Base-by-base conservation (phyloP, 1,140 invertebrate species). In the Spodoptera litura region DNA sequence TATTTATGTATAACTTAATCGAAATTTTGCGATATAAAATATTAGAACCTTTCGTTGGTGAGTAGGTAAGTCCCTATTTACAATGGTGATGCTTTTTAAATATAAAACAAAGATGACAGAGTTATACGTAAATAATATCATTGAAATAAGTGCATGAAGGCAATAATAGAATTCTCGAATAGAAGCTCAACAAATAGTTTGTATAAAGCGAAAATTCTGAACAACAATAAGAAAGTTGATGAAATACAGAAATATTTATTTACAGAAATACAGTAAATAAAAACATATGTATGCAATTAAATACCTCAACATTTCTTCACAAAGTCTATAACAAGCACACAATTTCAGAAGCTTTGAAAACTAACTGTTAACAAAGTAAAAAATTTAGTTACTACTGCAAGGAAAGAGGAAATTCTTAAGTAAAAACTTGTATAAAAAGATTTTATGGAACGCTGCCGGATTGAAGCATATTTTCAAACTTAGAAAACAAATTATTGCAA, bases 391-490 rank as follows among this genome's bases (percentile, higher is more conserved):
- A 71, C 52, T 38, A 71, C 52, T 38, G 68, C 27, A 56, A 38
- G 44, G 27, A 71, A 56, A 44, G 52, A 71, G 56, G 68, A 71
- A 71, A 71, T 71, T 71, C 52, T 71, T 15, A 15, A 71, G 27
- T 71, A 56, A 25, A 38, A 71, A 71, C 52, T 71, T 71, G 12
- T 71, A 35, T 70, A 53, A 38, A 56, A 71, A 71, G 27, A 71
- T 71, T 71, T 71, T 56, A 71, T 71, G 68, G 52, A 71, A 71
- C 52, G 52, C 52, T 71, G 38, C 52, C 27, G 56, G 68, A 71
- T 71, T 71, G 68, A 71, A 56, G 27, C 68, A 31, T 71, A 31
- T 56, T 71, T 38, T 38, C 2, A 71, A 71, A 56, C 13, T 71
- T 31, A 70, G 25, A 71, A 71, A 56, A 71, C 52, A 56, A 11